Conservation (phyloP, 1,140 invertebrate species). For the Anadara kagoshimensis region DNA sequence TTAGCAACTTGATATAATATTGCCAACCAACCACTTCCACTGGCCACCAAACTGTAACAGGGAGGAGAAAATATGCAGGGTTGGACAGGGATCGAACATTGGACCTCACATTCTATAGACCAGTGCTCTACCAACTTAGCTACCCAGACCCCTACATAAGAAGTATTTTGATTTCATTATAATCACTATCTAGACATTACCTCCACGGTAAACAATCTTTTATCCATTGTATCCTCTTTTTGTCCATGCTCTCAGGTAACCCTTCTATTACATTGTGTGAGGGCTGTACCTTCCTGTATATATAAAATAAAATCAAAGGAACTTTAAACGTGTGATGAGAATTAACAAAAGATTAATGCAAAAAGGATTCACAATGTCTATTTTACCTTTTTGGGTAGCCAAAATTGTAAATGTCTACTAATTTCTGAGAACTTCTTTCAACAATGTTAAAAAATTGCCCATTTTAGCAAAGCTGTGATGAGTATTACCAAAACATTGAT, state of each 20-base stretch:
- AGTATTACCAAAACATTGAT: no score
- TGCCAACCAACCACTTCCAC: not conserved
- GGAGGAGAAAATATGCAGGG: not conserved
- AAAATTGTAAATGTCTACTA: not conserved
- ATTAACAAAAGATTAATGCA: not conserved
- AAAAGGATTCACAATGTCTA: not conserved
- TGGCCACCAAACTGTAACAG: no score
- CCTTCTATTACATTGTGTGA: slow-evolving; percentile 18
- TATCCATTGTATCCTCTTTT: slow-evolving; percentile 56
- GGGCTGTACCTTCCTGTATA: slow-evolving; percentile 1
- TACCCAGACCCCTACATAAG: no score
- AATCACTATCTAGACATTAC: slow-evolving; percentile 30
- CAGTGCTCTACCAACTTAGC: no score
- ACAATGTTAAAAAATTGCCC: no score
- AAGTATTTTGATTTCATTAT: not conserved
- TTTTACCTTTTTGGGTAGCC: not conserved
- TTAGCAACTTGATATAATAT: no score
- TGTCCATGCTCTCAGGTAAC: slow-evolving; percentile 49
- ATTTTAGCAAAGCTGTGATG: no score
- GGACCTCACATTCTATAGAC: no score
- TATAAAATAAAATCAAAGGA: not conserved
- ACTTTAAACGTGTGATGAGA: not conserved
- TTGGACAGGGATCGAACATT: not conserved
- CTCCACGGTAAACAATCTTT: slow-evolving; percentile 67
- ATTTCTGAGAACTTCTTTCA: slow-evolving; percentile 18